Evolutionary conservation across 2,113 vertebrate genomes (phyloP), one percentile per base, ranked within the genome.

Genomic region (Columba livia): DNA sequence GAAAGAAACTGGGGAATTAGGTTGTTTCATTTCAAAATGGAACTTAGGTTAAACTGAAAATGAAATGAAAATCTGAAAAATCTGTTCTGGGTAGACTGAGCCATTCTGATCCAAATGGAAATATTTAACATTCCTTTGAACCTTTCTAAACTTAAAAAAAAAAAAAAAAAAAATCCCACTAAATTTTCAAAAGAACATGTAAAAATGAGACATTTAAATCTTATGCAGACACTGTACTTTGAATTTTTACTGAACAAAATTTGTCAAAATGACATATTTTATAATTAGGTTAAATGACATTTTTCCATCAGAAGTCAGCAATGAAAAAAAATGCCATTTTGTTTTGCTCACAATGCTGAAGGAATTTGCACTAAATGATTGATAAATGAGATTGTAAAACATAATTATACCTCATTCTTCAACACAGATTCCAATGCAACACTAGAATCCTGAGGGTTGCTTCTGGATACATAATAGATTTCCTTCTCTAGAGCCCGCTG

Each of bases 301-400:
- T 92, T 84, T 89, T 51, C 69, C 64, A 69, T 84, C 82, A 81
- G 47, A 84, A 84, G 15, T 69, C 82, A 78, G 67, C 10, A 1
- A 57, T 48, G 62, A 69, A 67, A 91, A 91, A 91, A 60, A 79
- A 57, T 23, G 23, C 56, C 62, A 51, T 69, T 60, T 32, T 57
- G 73, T 89, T 95, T 54, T 8, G 21, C 73, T 89, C 58, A 77
- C 12, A 44, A 54, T 40, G 64, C 48, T 84, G 67, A 40, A 77
- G 61, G 47, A 88, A 58, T 69, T 90, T 72, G 61, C 71, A 58
- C 14, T 64, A 83, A 69, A 79, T 51, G 38, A 67, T 1, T 58
- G 34, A 70, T 83, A 96, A 97, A 92, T 86, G 78, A 97, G 70
- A 57, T 67, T 75, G 83, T 90, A 92, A 94, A 95, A 95, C 69